Evolutionary conservation across 2,113 vertebrate species (phyloP).

Genomic region (Saimiri boliviensis): DNA sequence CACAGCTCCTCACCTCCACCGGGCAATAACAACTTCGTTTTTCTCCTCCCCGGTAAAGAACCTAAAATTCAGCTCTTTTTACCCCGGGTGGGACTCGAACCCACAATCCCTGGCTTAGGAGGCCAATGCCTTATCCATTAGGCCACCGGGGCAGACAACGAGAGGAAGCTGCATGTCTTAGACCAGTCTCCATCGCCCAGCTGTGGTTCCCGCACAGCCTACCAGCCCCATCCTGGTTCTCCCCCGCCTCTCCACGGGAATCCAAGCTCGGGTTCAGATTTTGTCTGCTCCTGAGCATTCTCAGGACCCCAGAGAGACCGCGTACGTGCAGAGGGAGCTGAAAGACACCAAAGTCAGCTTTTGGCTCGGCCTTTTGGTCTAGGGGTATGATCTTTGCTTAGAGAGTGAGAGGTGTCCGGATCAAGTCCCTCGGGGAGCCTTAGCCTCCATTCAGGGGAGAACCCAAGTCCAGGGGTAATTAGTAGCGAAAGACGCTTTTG

Average conservation of each 20-base stretch:
- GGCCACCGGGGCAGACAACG: slow-evolving; percentile 80
- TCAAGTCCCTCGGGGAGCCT: slow-evolving; percentile 73
- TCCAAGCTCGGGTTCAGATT: neutral
- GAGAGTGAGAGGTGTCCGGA: slow-evolving; percentile 73
- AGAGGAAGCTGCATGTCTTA: no score
- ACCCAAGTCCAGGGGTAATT: no score
- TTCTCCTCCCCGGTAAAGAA: fast-evolving
- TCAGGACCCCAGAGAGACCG: neutral
- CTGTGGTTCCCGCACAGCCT: fast-evolving
- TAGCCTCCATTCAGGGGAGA: neutral
- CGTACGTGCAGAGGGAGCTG: neutral
- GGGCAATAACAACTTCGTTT: fast-evolving
- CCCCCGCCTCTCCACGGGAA: fast-evolving
- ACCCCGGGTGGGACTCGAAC: slow-evolving; percentile 65
- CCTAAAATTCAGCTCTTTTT: fast-evolving
- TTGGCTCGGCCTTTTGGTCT: no score
- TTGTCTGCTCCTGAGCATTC: neutral
- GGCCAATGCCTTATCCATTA: slow-evolving; percentile 83
- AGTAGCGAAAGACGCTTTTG: neutral
- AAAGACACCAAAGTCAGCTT: fast-evolving
- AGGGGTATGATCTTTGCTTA: slow-evolving; percentile 74
- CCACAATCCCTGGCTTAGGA: slow-evolving; percentile 81
- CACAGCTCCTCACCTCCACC: fast-evolving
- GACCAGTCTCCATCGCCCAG: neutral
- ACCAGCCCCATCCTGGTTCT: fast-evolving